A percentile compares a stretch with the other conserved stretches of the same genome.
These are phyloP conservation scores for Haliclona indistincta DNA, from an alignment of 37 sponge, comb jelly and placozoan genomes.

Conservation along the genomic window DNA sequence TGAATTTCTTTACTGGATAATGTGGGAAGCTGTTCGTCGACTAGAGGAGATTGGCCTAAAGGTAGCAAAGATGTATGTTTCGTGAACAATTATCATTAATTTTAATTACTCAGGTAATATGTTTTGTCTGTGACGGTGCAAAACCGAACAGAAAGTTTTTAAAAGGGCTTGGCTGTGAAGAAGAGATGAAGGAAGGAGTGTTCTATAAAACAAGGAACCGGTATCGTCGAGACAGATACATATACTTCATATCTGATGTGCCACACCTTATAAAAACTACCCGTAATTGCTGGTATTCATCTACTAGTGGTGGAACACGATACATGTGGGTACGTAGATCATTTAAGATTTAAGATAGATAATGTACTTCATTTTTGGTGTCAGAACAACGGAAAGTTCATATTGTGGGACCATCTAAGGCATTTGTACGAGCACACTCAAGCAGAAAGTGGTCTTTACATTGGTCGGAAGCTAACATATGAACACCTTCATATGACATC, in stretches of 20 bases:
- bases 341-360: not conserved
- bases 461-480: slow-evolving; percentile 27
- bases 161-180: not conserved
- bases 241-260: slow-evolving; percentile 11
- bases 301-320: slow-evolving; percentile 1
- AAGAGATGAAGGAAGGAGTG: not conserved
- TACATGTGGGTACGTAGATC: slow-evolving; percentile 7
- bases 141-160: not conserved
- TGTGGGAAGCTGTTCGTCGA: slow-evolving; percentile 21
- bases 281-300: slow-evolving; percentile 30
- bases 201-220: slow-evolving; percentile 25
- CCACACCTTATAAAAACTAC: slow-evolving; percentile 25
- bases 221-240: not conserved
- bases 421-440: not conserved
- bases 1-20: not conserved
- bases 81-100: no score
- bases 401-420: not conserved
- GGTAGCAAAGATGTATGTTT: not conserved
- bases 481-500: slow-evolving; percentile 33
- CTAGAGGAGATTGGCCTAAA: slow-evolving; percentile 4
- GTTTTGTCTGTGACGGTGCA: not conserved
- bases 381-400: slow-evolving; percentile 5
- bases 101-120: not conserved
- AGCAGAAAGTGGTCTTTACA: not conserved
- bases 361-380: not conserved